Percentiles rank a stretch among this genome's conserved stretches.
phyloP scores from a whole-genome alignment of 1,140 invertebrate genomes.

The Sarcophaga bullata region DNA sequence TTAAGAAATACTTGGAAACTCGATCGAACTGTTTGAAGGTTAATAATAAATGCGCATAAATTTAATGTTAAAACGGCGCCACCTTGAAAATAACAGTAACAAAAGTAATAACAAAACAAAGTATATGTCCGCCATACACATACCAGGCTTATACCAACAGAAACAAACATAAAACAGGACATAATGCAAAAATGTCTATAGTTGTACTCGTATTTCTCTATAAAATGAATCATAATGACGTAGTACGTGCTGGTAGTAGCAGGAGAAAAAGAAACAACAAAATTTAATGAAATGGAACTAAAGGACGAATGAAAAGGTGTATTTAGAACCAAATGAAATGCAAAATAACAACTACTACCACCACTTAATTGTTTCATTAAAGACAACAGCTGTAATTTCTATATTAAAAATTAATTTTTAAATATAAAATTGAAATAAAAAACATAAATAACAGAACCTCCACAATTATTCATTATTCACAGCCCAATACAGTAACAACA shows the following conservation, averaged over 20 bases:
- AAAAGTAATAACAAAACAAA: too few species aligned
- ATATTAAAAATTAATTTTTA: neutral
- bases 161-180: neutral
- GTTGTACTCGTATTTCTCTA: neutral
- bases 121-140: too few species aligned
- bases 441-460: neutral
- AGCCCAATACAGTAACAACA: neutral
- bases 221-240: neutral
- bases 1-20: too few species aligned
- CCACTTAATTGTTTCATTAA: too few species aligned
- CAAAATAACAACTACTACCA: too few species aligned
- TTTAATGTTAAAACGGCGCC: neutral
- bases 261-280: neutral
- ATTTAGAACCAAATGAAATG: neutral
- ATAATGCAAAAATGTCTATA: neutral
- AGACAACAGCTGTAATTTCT: neutral
- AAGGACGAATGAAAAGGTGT: neutral
- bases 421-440: neutral
- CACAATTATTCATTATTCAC: neutral
- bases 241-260: neutral
- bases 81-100: neutral
- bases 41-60: neutral
- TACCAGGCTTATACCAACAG: neutral
- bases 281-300: neutral
- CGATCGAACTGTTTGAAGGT: too few species aligned